Base-by-base conservation (phyloP, 1,140 invertebrate species). In the Tribolium madens region DNA sequence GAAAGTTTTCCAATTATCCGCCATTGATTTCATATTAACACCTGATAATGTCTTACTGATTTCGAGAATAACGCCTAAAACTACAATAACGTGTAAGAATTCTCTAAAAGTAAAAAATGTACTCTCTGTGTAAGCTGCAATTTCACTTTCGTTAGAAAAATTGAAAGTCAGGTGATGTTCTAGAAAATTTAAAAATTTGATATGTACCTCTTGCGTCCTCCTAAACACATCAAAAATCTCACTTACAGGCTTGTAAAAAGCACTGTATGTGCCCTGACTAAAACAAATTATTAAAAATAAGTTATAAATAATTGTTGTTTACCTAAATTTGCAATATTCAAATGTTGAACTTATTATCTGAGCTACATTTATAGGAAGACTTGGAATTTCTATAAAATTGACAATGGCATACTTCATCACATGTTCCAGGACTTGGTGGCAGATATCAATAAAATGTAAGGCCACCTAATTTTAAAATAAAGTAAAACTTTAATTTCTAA, bases 1-100 rank as follows among this genome's bases (percentile, higher is more conserved):
- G 21, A 75, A 75, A 33, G 17, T 60, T 50, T 78, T 78, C 76
- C 76, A 78, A 70, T 75, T 78, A 21, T 33, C 69, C n/a, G 52
- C 15, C 48, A 78, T 46, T 3, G 60, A 75, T 47, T 78, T 75
- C 15, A 75, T 47, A 14, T 78, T 78, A 14, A 78, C 7, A 18
- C 48, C 72, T 9, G 57, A 71, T 36, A 78, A 57, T 13, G 36
- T 33, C 13, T 60, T 21, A 10, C 76, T 75, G 13, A 78, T 52
- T 46, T 36, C 26, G 21, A 60, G 18, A 13, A 78, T 64, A 47
- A 15, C 70, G 5, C 57, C 72, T 70, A 78, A 52, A 70, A 78
- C 76, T 78, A 50, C 9, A 64, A 74, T 15, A 26, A 48, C 7
- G 6, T 4, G 9, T 31, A 26, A 72, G 21, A 52, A 42, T 42